Base-by-base conservation (phyloP, 2,888 invertebrate species). In the Agrotis exclamationis region DNA sequence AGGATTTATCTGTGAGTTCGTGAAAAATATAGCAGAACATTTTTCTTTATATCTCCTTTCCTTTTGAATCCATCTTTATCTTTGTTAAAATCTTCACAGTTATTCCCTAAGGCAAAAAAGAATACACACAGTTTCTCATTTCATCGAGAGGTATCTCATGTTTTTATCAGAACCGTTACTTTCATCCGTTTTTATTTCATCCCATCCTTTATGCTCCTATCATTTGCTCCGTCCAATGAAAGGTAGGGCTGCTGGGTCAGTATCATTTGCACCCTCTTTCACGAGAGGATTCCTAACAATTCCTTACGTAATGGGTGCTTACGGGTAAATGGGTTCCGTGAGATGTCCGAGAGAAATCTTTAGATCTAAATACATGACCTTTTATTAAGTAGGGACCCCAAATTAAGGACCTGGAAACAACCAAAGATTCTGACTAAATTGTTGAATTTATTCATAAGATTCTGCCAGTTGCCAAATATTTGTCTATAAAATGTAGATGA, bases 261-360 rank as follows among this genome's bases (percentile, higher is more conserved):
- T 72, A 54, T 57, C 77, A 80, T 85, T 85, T 76, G 62, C 80
- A 84, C 85, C 84, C 85, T 70, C 80, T 72, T 75, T 70, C 69
- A 50, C 48, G 50, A 70, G 64, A 63, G 62, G 57, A 64, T 70
- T 66, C 71, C 63, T 60, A 64, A 70, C 63, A 76, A 83, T 84
- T 70, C 74, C 67, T 62, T 63, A 72, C 64, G 62, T 85, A 81
- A 85, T 82, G 67, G 84, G 24, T 54, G 57, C 72, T 67, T 48
- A 53, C 62, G 66, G 66, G 59, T 16, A 69, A 80, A 85, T 85
- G 39, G 68, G 66, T 39, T 56, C 44, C 62, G 58, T 51, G 45
- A 33, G 65, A 67, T 63, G 57, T 44, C 24, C 62, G 63, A 33
- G 11, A 58, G 62, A 70, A 80, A 80, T 85, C 75, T 77, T 74